Percentiles rank a stretch among this genome's conserved stretches.
Conservation (phyloP, 2,797 vertebrate genomes). For the Fratercula arctica region DNA sequence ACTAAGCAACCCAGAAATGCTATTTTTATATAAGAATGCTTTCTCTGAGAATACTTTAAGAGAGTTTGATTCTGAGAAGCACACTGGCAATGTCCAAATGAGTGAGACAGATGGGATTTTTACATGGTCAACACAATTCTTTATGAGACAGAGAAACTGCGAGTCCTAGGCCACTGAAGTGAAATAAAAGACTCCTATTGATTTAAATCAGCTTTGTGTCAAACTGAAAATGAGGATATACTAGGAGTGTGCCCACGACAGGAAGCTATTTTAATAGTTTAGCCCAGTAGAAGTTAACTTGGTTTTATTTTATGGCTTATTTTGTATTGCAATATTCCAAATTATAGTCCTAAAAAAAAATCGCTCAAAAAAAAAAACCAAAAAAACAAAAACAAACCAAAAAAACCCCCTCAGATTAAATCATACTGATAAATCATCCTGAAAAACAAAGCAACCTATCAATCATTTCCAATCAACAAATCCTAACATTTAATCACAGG, state of each 20-base stretch:
- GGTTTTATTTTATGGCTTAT: neutral
- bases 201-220: neutral
- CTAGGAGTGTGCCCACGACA: neutral
- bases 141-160: neutral
- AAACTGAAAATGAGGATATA: neutral
- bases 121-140: neutral
- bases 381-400: neutral
- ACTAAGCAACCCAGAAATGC: neutral
- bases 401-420: neutral
- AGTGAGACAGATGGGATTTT: neutral
- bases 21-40: neutral
- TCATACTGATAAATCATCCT: neutral
- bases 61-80: neutral
- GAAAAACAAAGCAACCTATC: constrained; percentile 25
- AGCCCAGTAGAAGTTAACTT: neutral
- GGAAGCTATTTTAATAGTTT: neutral
- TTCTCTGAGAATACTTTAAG: neutral
- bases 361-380: neutral
- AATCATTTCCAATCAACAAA: constrained; percentile 58
- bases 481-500: constrained; percentile 46
- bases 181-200: neutral
- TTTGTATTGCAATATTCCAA: neutral
- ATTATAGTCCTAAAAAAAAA: neutral
- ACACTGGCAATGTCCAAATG: neutral
- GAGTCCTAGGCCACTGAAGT: neutral